phyloP scores from a whole-genome alignment of 1,140 invertebrate genomes.

The Scylla paramamosain region DNA sequence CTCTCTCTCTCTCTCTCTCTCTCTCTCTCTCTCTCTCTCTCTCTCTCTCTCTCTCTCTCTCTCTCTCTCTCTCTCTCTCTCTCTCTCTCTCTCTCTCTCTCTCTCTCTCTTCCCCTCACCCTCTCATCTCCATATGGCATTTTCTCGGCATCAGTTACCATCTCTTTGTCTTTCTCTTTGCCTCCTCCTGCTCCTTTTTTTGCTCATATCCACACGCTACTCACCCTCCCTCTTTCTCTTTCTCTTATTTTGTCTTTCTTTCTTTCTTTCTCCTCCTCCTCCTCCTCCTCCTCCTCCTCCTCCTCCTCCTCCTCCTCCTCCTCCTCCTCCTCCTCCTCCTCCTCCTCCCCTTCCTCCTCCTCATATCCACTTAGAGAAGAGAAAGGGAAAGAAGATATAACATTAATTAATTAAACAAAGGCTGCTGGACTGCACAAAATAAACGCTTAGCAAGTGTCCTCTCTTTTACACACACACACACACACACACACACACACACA shows the following conservation, averaged over 20 bases:
- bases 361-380: not conserved
- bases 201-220: too few relatives aligned
- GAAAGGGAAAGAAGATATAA: not conserved
- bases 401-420: not conserved
- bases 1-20: too few relatives aligned
- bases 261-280: too few relatives aligned
- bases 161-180: constrained; percentile 10
- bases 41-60: too few relatives aligned
- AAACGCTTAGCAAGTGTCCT: too few relatives aligned
- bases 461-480: not conserved
- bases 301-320: not conserved
- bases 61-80: too few relatives aligned
- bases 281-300: too few relatives aligned
- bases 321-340: too few relatives aligned
- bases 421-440: not conserved
- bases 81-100: too few relatives aligned
- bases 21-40: too few relatives aligned
- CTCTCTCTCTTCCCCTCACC: not conserved
- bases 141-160: not conserved
- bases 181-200: not conserved
- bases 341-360: not conserved
- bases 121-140: not conserved
- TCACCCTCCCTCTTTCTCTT: too few relatives aligned
- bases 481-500: constrained; percentile 7
- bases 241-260: not conserved